These are phyloP conservation scores for Pyrocoelia pectoralis DNA, from an alignment of 2,888 invertebrate genomes.

Conservation along the genomic window DNA sequence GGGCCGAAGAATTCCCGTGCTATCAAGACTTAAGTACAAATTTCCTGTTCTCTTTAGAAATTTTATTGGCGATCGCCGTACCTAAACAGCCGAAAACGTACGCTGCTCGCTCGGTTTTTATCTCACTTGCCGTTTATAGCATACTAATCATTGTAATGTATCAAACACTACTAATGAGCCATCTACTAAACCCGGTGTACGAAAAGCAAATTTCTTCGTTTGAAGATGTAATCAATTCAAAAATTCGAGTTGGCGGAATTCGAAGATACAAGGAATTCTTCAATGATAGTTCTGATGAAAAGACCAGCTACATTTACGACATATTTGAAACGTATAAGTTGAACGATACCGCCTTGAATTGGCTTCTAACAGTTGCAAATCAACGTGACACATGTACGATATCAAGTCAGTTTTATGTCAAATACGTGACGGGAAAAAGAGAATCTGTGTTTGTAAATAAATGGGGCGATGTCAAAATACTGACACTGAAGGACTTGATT, in stretches of 20 bases:
- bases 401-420: constrained; percentile 42
- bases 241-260: constrained; percentile 60
- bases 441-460: constrained; percentile 29
- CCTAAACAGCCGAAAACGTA: constrained; percentile 62
- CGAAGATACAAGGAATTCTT: constrained; percentile 59
- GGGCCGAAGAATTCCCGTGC: constrained; percentile 13
- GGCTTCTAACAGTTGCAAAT: constrained; percentile 38
- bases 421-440: constrained; percentile 36
- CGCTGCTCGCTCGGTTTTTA: constrained; percentile 64
- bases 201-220: constrained; percentile 65
- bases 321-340: constrained; percentile 37
- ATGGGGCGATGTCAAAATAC: constrained; percentile 38
- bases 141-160: constrained; percentile 65
- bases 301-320: constrained; percentile 36
- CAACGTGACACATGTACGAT: constrained; percentile 44
- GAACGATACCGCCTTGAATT: constrained; percentile 38
- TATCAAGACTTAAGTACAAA: constrained; percentile 32
- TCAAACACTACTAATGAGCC: constrained; percentile 67
- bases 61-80: constrained; percentile 62
- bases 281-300: constrained; percentile 28
- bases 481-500: constrained; percentile 51
- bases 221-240: constrained; percentile 62
- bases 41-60: constrained; percentile 43
- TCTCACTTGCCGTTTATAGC: constrained; percentile 63
- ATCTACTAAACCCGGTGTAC: constrained; percentile 64